Percentiles rank a stretch among this genome's conserved stretches.
Evolutionary conservation across 2,888 invertebrate species (phyloP).

Genomic region (Lamellibrachia columna): DNA sequence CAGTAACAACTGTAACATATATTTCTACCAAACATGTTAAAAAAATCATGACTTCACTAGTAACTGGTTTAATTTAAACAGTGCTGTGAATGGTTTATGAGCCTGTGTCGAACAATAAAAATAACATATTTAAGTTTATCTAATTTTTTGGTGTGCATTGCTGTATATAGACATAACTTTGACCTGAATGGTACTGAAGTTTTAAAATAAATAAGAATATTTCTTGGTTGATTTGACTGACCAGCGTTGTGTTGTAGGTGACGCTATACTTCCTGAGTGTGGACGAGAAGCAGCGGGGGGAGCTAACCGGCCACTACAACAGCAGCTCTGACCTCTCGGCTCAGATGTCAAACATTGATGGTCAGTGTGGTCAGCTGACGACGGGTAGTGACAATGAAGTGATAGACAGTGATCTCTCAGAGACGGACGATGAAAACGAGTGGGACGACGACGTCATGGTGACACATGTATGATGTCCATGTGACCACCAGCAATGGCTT

Average conservation of each 20-base stretch:
- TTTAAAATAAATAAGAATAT: not conserved
- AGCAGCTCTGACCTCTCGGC: not conserved
- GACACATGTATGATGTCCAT: not conserved
- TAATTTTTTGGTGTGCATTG: too few relatives aligned
- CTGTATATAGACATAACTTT: too few relatives aligned
- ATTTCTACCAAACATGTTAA: too few relatives aligned
- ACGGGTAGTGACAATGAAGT: constrained; percentile 22
- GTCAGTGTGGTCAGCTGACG: not conserved
- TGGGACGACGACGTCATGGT: not conserved
- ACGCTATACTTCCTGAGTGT: constrained; percentile 28
- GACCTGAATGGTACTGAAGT: too few relatives aligned
- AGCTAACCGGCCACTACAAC: not conserved
- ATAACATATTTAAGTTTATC: too few relatives aligned
- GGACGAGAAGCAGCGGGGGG: not conserved
- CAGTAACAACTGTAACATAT: too few relatives aligned
- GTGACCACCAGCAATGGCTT: not conserved
- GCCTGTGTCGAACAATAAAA: too few relatives aligned
- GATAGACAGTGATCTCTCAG: constrained; percentile 22
- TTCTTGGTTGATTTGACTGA: not conserved
- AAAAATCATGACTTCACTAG: too few relatives aligned
- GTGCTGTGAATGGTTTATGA: too few relatives aligned
- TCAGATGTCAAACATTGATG: not conserved
- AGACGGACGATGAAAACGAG: constrained; percentile 9
- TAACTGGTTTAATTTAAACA: too few relatives aligned
- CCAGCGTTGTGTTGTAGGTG: constrained; percentile 23